These are phyloP conservation scores for Hippocampus guttulatus DNA, from an alignment of 2,113 vertebrate genomes.

Conservation along the genomic window DNA sequence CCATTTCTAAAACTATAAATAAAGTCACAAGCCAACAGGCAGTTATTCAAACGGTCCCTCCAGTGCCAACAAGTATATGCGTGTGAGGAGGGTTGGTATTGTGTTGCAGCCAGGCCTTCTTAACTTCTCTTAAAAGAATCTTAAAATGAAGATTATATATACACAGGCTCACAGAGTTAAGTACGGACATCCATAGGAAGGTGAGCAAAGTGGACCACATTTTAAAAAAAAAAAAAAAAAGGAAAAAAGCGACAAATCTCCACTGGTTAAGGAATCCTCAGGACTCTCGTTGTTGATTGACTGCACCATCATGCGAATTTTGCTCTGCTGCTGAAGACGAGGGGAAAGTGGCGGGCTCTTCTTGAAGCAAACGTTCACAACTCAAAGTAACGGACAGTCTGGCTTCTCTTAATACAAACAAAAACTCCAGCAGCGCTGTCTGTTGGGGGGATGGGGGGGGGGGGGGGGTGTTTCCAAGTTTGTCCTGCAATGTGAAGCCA, in stretches of 20 bases:
- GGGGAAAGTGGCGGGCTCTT: constrained; percentile 75
- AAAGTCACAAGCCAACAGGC: constrained; percentile 57
- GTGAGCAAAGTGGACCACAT: constrained; percentile 46
- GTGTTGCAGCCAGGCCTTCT: constrained; percentile 65
- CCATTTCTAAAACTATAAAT: constrained; percentile 64
- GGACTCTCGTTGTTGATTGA: constrained; percentile 46
- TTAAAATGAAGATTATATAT: constrained; percentile 77
- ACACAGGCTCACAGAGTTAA: constrained; percentile 66
- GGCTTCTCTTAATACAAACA: constrained; percentile 47
- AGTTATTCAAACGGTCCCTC: constrained; percentile 50
- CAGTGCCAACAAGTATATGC: constrained; percentile 62
- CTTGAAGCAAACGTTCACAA: constrained; percentile 66
- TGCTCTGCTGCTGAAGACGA: constrained; percentile 75
- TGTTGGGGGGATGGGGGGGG: constrained; percentile 14
- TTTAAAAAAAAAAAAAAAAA: not conserved
- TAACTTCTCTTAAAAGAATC: constrained; percentile 76
- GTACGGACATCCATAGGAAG: constrained; percentile 62
- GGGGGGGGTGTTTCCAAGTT: constrained; percentile 45
- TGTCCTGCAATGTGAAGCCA: constrained; percentile 44
- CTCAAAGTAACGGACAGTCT: constrained; percentile 47
- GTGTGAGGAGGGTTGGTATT: constrained; percentile 22
- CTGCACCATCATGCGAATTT: constrained; percentile 40
- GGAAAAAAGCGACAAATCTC: constrained; percentile 18
- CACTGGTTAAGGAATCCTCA: constrained; percentile 57
- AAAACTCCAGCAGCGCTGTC: constrained; percentile 54